These are phyloP conservation scores for Anguilla marmorata DNA, from an alignment of 2,797 vertebrate genomes.

Conservation along the genomic window DNA sequence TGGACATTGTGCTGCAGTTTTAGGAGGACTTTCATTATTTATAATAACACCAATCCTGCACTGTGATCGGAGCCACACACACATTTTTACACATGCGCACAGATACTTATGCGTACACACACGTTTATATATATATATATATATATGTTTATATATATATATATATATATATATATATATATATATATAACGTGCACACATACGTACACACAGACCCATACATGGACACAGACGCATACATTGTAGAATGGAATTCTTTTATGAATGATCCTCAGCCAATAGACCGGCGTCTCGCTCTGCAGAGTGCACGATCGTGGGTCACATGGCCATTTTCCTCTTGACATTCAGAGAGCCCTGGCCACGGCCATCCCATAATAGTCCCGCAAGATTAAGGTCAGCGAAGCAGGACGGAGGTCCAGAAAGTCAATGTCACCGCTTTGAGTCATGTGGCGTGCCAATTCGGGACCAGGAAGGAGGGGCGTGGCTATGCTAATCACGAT, in stretches of 20 bases:
- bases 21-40: not conserved
- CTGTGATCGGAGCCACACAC: constrained; percentile 25
- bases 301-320: not conserved
- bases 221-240: not conserved
- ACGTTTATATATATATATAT: too few relatives aligned
- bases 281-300: not conserved
- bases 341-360: not conserved
- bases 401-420: not conserved
- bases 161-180: too few relatives aligned
- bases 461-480: not conserved
- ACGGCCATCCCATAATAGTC: not conserved
- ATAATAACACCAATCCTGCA: not conserved
- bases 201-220: not conserved
- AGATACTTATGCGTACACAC: too few relatives aligned
- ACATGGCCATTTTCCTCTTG: not conserved
- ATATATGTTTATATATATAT: too few relatives aligned
- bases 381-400: constrained; percentile 14
- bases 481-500: not conserved
- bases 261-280: not conserved
- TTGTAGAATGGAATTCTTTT: not conserved
- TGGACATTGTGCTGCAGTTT: not conserved
- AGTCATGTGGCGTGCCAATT: not conserved
- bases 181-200: too few relatives aligned
- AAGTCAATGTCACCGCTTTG: not conserved
- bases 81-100: constrained; percentile 21